Evolutionary conservation across 2,797 vertebrate species (phyloP).

Genomic region (Pseudochirops cupreus): DNA sequence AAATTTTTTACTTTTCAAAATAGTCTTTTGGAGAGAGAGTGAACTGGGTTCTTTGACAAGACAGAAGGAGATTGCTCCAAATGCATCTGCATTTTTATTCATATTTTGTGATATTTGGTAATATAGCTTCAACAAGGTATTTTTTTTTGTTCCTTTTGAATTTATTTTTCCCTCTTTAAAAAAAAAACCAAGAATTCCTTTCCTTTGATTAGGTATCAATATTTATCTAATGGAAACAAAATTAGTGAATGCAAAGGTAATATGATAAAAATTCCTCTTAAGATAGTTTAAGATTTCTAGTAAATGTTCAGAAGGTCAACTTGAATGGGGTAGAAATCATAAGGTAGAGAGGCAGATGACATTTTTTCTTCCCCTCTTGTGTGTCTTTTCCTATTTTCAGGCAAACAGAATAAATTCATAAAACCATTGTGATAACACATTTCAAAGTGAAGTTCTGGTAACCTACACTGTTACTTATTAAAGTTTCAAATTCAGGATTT

Average conservation of each 20-base stretch:
- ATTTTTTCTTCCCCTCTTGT: constrained; percentile 1
- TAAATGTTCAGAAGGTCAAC: not conserved
- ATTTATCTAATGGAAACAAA: constrained; percentile 14
- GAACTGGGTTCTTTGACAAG: constrained; percentile 6
- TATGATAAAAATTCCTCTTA: not conserved
- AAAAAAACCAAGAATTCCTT: not conserved
- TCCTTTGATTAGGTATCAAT: not conserved
- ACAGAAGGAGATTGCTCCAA: not conserved
- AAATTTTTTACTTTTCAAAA: not conserved
- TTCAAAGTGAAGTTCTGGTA: constrained; percentile 12
- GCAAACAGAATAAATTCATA: not conserved
- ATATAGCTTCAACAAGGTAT: not conserved
- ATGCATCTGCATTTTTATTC: not conserved
- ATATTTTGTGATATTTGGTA: not conserved
- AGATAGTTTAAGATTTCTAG: not conserved
- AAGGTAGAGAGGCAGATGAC: not conserved
- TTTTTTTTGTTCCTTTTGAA: not conserved
- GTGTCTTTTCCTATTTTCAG: constrained; percentile 22
- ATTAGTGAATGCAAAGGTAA: not conserved
- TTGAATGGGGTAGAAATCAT: not conserved
- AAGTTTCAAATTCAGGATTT: not conserved
- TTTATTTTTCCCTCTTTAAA: not conserved
- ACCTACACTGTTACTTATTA: not conserved
- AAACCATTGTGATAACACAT: not conserved
- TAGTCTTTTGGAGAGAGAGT: not conserved